phyloP scores from a whole-genome alignment of 2,888 invertebrate species.

The Harpalus rufipes region DNA sequence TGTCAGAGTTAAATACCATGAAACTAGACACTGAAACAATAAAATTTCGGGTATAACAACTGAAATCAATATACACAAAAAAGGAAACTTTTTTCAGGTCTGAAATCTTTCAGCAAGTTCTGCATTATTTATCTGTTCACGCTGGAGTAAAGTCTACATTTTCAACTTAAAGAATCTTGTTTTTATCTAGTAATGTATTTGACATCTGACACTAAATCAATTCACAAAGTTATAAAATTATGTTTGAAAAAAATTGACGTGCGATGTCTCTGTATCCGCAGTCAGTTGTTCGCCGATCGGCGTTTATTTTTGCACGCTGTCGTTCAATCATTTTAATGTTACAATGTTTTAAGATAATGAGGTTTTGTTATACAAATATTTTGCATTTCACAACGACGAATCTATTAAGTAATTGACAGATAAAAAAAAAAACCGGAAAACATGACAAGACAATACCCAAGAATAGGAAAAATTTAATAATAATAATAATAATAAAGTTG shows the following conservation, averaged over 20 bases:
- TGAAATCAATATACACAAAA: background rate
- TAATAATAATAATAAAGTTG: too few relatives aligned
- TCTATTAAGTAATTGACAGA: background rate
- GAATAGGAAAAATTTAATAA: too few relatives aligned
- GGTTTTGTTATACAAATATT: background rate
- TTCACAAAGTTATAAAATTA: slow-evolving; percentile 23
- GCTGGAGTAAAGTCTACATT: background rate
- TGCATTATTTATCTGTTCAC: background rate
- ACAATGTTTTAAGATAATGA: background rate
- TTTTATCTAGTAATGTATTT: background rate
- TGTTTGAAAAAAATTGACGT: slow-evolving; percentile 28
- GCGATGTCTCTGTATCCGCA: slow-evolving; percentile 26
- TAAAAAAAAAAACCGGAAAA: background rate
- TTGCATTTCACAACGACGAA: background rate
- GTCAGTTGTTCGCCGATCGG: slow-evolving; percentile 1
- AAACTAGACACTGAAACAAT: background rate
- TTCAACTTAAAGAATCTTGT: background rate
- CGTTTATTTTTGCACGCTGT: background rate
- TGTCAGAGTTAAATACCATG: too few relatives aligned
- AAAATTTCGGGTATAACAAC: background rate
- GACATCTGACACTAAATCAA: slow-evolving; percentile 38
- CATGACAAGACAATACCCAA: too few relatives aligned
- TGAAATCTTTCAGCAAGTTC: background rate
- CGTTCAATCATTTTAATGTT: slow-evolving; percentile 3
- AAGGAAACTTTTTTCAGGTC: background rate